Evolutionary conservation across 1,140 invertebrate species (phyloP).

Genomic region (Drosophila parabipectinata): DNA sequence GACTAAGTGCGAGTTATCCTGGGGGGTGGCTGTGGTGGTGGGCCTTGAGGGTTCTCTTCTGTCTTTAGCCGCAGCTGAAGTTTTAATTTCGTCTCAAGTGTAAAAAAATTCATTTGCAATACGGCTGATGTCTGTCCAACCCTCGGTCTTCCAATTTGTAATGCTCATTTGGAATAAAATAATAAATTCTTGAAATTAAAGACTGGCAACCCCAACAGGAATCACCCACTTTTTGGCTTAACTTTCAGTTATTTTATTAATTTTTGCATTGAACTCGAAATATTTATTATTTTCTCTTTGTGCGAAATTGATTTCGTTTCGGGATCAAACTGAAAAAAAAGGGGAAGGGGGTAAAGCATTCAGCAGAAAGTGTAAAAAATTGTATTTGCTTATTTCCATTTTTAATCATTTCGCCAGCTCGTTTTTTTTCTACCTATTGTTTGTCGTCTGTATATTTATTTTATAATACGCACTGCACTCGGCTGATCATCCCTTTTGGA

Average conservation of each 20-base stretch:
- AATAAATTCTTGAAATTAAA: slow-evolving; percentile 38
- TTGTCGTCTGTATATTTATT: slow-evolving; percentile 52
- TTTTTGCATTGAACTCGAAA: slow-evolving; percentile 67
- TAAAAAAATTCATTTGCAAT: slow-evolving; percentile 75
- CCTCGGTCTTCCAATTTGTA: slow-evolving; percentile 34
- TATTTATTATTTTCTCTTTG: slow-evolving; percentile 46
- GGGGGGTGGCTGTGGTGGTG: slow-evolving; percentile 1
- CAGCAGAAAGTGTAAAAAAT: slow-evolving; percentile 43
- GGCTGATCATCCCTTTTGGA: neutral
- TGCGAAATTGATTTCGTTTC: slow-evolving; percentile 72
- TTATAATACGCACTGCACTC: slow-evolving; percentile 35
- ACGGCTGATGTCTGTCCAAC: slow-evolving; percentile 30
- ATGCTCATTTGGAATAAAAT: slow-evolving; percentile 73
- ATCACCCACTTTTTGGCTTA: slow-evolving; percentile 3
- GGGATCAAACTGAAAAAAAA: slow-evolving; percentile 23
- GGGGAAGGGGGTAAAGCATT: no score
- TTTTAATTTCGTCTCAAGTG: slow-evolving; percentile 74
- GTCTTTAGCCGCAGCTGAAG: slow-evolving; percentile 38
- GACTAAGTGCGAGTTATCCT: slow-evolving; percentile 5
- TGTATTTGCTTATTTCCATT: slow-evolving; percentile 51
- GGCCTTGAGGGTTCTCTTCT: slow-evolving; percentile 28
- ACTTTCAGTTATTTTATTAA: slow-evolving; percentile 65
- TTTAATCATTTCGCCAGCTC: slow-evolving; percentile 38
- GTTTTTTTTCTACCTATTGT: slow-evolving; percentile 51
- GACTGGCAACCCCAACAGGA: slow-evolving; percentile 31